These are phyloP conservation scores for Armadillidium nasatum DNA, from an alignment of 1,140 invertebrate species.

Conservation along the genomic window DNA sequence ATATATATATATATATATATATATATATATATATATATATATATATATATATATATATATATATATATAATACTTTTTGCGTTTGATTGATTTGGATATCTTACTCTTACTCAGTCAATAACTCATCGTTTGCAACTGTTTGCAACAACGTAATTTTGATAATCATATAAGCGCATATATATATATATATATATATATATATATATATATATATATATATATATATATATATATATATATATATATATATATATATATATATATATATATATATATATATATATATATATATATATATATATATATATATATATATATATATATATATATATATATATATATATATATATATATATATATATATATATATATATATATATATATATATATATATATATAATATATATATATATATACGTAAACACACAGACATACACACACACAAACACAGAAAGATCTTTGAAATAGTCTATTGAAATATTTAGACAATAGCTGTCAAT, in stretches of 20 bases:
- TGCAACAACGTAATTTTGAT: too few relatives aligned
- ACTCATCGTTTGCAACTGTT: too few relatives aligned
- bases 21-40: constrained; percentile 6
- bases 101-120: too few relatives aligned
- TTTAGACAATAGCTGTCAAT: too few relatives aligned
- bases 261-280: constrained; percentile 6
- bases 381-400: not conserved
- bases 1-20: constrained; percentile 6
- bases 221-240: constrained; percentile 6
- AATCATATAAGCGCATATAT: too few relatives aligned
- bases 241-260: constrained; percentile 6
- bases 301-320: constrained; percentile 6
- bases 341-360: not conserved
- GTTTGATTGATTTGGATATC: too few relatives aligned
- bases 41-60: constrained; percentile 6
- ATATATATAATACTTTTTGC: not conserved
- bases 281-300: constrained; percentile 6
- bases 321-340: not conserved
- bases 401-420: not conserved
- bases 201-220: constrained; percentile 6
- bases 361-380: not conserved
- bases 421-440: not conserved
- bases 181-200: constrained; percentile 6
- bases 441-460: not conserved
- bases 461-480: too few relatives aligned